A percentile compares a stretch with the other conserved stretches of the same genome.
phyloP scores from a whole-genome alignment of 2,797 vertebrate genomes.

The Toxotes lorentzi region DNA sequence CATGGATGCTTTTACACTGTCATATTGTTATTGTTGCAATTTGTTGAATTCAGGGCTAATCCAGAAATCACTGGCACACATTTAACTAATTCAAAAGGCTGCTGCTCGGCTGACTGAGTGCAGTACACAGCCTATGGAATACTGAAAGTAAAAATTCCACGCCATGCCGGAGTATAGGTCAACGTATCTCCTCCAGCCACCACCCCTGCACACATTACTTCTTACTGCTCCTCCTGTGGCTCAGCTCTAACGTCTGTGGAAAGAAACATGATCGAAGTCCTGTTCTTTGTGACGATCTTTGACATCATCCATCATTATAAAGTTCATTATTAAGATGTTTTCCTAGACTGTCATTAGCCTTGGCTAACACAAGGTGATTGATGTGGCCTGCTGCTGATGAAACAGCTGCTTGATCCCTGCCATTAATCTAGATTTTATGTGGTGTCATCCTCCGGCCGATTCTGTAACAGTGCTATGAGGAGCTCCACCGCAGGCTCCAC shows the following conservation, averaged over 20 bases:
- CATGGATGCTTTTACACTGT: too few species aligned
- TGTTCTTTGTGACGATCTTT: conserved; percentile 79
- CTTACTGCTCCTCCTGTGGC: conserved; percentile 1
- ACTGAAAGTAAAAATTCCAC: conserved; percentile 14
- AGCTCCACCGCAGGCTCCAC: conserved; percentile 28
- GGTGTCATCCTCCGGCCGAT: conserved; percentile 85
- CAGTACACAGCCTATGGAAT: not conserved
- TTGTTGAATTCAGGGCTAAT: too few species aligned
- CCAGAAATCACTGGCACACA: too few species aligned
- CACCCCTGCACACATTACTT: conserved; percentile 13
- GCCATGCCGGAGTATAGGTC: conserved; percentile 1
- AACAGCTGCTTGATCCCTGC: conserved; percentile 84
- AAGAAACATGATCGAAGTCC: conserved; percentile 63
- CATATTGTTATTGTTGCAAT: too few species aligned
- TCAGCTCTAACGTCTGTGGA: conserved; percentile 35
- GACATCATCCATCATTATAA: conserved; percentile 90
- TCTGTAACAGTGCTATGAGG: conserved; percentile 33
- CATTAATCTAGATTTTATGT: conserved; percentile 91
- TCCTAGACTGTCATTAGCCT: conserved; percentile 90
- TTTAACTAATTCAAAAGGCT: too few species aligned
- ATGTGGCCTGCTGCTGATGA: conserved; percentile 85
- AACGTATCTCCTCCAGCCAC: not conserved
- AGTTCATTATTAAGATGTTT: conserved; percentile 90
- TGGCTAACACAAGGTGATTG: conserved; percentile 85
- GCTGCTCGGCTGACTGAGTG: not conserved